These are phyloP conservation scores for Hydrochoerus hydrochaeris DNA, from an alignment of 2,113 vertebrate genomes.

Conservation along the genomic window DNA sequence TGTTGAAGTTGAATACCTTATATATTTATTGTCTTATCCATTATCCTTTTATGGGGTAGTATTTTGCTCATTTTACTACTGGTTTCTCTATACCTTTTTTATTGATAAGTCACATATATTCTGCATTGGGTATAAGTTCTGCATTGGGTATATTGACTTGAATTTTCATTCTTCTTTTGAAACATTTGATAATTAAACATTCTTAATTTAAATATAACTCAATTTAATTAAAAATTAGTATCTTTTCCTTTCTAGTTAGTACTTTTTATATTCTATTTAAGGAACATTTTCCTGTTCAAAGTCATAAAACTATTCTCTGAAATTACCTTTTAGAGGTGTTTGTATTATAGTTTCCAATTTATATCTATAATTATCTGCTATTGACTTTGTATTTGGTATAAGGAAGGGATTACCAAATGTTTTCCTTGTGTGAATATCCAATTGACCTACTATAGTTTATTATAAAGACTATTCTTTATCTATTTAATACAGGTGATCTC, in stretches of 20 bases:
- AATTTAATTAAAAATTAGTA: neutral
- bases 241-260: neutral
- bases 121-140: neutral
- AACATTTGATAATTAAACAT: neutral
- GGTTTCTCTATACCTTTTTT: neutral
- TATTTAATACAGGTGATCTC: neutral
- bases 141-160: neutral
- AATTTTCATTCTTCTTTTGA: neutral
- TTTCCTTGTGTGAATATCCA: neutral
- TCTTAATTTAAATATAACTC: constrained; percentile 11
- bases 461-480: neutral
- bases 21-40: neutral
- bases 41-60: neutral
- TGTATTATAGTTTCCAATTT: neutral
- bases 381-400: neutral
- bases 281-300: neutral
- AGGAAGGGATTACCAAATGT: neutral
- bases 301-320: constrained; percentile 24
- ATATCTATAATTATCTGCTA: neutral
- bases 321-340: neutral
- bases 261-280: neutral
- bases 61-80: neutral
- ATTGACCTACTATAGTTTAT: neutral
- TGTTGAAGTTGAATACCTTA: neutral
- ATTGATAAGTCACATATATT: neutral